Evolutionary conservation across 2,888 invertebrate genomes (phyloP).

Genomic region (Tachina lurida): DNA sequence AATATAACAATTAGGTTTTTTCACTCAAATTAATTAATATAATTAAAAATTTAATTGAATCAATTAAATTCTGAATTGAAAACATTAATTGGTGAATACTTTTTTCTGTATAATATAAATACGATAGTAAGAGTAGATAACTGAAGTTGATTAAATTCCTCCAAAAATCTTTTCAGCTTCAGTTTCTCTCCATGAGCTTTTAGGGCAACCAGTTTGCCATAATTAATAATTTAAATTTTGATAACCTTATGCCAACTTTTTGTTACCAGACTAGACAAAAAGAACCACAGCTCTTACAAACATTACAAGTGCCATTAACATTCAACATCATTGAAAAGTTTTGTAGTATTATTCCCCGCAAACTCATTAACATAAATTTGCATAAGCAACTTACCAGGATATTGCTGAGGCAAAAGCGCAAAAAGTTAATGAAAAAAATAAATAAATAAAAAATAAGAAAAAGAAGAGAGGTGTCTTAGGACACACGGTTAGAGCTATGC

Average conservation of each 20-base stretch:
- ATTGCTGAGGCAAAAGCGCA: conserved; percentile 34
- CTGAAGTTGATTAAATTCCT: background rate
- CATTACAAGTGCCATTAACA: background rate
- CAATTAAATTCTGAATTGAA: too few relatives aligned
- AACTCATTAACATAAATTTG: conserved; percentile 68
- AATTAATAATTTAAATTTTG: background rate
- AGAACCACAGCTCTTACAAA: background rate
- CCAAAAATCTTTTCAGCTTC: background rate
- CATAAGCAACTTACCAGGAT: conserved; percentile 41
- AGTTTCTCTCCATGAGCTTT: background rate
- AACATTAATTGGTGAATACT: too few relatives aligned
- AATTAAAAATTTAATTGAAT: too few relatives aligned
- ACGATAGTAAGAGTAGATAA: too few relatives aligned
- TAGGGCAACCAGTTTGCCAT: conserved; percentile 13
- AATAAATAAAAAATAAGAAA: background rate
- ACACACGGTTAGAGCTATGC: too few relatives aligned
- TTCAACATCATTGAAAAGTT: conserved; percentile 18
- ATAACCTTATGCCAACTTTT: background rate
- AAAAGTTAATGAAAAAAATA: conserved; percentile 48
- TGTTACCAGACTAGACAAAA: background rate
- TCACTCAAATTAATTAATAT: too few relatives aligned
- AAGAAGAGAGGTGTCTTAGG: too few relatives aligned
- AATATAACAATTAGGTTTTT: too few relatives aligned
- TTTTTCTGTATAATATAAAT: too few relatives aligned
- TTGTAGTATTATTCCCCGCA: background rate